Percentiles rank a stretch among this genome's conserved stretches.
phyloP scores from a whole-genome alignment of 2,113 vertebrate species.

The Scomber colias region DNA sequence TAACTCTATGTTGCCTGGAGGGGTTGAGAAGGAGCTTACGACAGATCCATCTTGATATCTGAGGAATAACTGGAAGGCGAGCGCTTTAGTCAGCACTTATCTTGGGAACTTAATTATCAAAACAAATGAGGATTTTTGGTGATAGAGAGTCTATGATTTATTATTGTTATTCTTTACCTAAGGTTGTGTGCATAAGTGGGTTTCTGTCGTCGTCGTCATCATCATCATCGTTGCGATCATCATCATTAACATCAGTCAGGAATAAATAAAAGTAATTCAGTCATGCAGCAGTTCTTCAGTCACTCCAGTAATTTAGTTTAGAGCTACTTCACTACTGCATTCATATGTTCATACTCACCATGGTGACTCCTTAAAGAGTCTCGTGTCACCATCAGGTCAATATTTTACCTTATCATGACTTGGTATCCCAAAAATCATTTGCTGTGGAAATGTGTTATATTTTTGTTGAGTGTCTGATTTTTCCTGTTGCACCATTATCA shows the following conservation, averaged over 20 bases:
- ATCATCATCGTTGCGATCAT: constrained; percentile 21
- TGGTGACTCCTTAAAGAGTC: neutral
- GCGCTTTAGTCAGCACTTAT: constrained; percentile 69
- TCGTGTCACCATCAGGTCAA: neutral
- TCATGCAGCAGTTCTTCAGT: constrained; percentile 24
- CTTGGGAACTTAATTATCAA: constrained; percentile 77
- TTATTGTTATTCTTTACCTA: constrained; percentile 71
- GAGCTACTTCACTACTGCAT: neutral
- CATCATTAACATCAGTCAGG: constrained; percentile 31
- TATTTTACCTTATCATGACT: neutral
- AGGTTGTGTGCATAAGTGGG: constrained; percentile 47
- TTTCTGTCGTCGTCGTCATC: constrained; percentile 24
- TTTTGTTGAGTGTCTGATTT: too few species aligned
- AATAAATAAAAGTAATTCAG: constrained; percentile 33
- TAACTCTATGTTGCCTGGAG: constrained; percentile 77
- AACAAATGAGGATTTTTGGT: constrained; percentile 75
- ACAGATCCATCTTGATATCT: constrained; percentile 74
- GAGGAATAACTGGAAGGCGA: constrained; percentile 65
- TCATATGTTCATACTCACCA: neutral
- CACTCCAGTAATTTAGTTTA: neutral
- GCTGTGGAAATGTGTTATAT: too few species aligned
- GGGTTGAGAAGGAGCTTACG: constrained; percentile 61
- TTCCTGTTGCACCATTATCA: too few species aligned
- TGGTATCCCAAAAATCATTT: too few species aligned
- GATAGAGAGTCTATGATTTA: constrained; percentile 69